Evolutionary conservation across 2,888 invertebrate genomes (phyloP).

Genomic region (Sphecodes monilicornis): DNA sequence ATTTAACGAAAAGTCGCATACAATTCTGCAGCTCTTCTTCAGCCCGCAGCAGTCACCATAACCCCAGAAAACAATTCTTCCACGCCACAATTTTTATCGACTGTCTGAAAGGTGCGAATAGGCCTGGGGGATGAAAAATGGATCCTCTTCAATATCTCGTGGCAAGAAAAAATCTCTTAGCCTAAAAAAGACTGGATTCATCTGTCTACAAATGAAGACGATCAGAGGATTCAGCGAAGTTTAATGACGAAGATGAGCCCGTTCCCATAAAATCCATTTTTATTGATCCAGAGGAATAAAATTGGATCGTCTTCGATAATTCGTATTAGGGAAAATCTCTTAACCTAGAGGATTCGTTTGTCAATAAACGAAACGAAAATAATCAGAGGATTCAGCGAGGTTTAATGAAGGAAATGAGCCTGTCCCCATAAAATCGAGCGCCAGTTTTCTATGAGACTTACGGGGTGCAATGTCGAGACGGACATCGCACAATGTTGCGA

Average conservation of each 20-base stretch:
- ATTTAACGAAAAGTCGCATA: too few species aligned
- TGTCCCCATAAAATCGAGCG: not conserved
- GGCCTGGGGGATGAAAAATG: not conserved
- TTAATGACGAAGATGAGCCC: too few species aligned
- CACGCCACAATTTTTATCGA: not conserved
- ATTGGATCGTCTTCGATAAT: too few species aligned
- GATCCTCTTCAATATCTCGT: not conserved
- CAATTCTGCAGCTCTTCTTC: too few species aligned
- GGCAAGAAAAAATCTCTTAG: not conserved
- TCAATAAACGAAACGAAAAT: not conserved
- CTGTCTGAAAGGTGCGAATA: not conserved
- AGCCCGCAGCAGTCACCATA: not conserved
- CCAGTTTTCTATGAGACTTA: slow-evolving; percentile 32
- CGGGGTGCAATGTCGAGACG: slow-evolving; percentile 12
- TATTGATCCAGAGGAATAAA: too few species aligned
- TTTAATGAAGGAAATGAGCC: not conserved
- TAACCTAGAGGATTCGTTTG: too few species aligned
- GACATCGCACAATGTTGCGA: not conserved
- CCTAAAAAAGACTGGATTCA: not conserved
- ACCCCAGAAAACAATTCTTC: not conserved
- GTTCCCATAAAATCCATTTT: too few species aligned
- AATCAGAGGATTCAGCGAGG: not conserved
- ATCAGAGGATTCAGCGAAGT: too few species aligned
- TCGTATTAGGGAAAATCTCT: too few species aligned
- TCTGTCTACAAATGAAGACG: not conserved